These are phyloP conservation scores for Synergus japonicus DNA, from an alignment of 2,888 invertebrate species.

Conservation along the genomic window DNA sequence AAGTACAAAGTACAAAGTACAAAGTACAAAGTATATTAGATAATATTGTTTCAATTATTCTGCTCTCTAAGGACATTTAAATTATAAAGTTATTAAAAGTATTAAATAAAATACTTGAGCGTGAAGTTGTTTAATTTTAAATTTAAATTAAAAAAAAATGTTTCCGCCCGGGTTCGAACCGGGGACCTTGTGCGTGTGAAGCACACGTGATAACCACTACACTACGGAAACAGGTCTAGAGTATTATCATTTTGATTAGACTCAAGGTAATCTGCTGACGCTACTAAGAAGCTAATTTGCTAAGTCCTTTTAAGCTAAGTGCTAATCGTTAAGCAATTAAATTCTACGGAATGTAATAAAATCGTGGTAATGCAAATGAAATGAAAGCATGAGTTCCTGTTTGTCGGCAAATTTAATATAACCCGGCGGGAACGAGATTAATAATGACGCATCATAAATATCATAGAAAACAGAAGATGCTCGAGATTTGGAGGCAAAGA, in stretches of 20 bases:
- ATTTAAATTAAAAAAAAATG: constrained; percentile 48
- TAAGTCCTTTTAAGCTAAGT: not conserved
- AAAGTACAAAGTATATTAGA: no score
- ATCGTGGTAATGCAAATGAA: constrained; percentile 8
- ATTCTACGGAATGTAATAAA: not conserved
- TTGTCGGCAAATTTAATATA: constrained; percentile 11
- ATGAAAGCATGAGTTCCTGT: constrained; percentile 8
- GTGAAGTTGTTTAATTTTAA: no score
- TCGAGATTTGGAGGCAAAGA: not conserved
- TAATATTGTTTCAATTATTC: no score
- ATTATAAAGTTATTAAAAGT: no score
- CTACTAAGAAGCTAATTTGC: no score
- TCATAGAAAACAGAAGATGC: constrained; percentile 2
- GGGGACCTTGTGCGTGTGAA: constrained; percentile 83
- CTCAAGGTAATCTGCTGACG: not conserved
- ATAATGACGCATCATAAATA: constrained; percentile 34
- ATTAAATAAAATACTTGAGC: no score
- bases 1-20: no score
- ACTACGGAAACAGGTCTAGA: not conserved
- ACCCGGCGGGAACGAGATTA: not conserved
- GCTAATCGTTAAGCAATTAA: not conserved
- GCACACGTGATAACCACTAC: constrained; percentile 88
- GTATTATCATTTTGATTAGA: not conserved
- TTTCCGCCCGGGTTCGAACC: constrained; percentile 72
- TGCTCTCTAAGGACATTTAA: no score